Evolutionary conservation across 2,797 vertebrate species (phyloP), one percentile per base, ranked within the genome.

Genomic region (Triplophysa bombifrons): DNA sequence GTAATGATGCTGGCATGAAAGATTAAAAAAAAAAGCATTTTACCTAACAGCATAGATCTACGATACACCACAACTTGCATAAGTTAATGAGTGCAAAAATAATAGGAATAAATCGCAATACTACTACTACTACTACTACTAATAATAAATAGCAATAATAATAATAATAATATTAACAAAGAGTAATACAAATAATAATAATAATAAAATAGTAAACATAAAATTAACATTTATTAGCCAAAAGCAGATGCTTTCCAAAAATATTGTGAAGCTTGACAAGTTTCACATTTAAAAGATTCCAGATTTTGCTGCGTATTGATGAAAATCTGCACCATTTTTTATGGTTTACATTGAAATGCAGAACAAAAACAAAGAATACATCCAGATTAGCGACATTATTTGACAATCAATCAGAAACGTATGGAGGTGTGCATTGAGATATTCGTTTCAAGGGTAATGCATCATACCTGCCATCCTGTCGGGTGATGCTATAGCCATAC

Each of bases 381-480:
- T 25, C 25, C 14, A 27, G 60, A 55, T 53, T 25, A 19, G 41
- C 3, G 53, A 3, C 30, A n/a, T 41, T 5, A 17, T 56, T 63
- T 76, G 66, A 66, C n/a, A 34, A 53, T 20, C 20, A n/a, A 14
- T 68, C 71, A n/a, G 30, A 20, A 51, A 25, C 67, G 9, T 27
- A n/a, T 41, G 34, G 50, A 25, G 22, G 30, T 25, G 68, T 67
- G 41, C 56, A 71, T 63, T 22, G 20, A 38, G 48, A 25, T 61
- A 30, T 70, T 72, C 19, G 20, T 30, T 14, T 4, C 12, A 38
- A 64, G 30, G 3, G 17, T 44, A 17, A 10, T 5, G 20, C 51
- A 58, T 67, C 87, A 80, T 93, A 99, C 98, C 97, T 99, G 90
- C 98, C 98, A 17, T 99, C 98, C 86, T 98, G 98, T 84, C 98